phyloP scores from a whole-genome alignment of 2,888 invertebrate species.

The Caenorhabditis uteleia region DNA sequence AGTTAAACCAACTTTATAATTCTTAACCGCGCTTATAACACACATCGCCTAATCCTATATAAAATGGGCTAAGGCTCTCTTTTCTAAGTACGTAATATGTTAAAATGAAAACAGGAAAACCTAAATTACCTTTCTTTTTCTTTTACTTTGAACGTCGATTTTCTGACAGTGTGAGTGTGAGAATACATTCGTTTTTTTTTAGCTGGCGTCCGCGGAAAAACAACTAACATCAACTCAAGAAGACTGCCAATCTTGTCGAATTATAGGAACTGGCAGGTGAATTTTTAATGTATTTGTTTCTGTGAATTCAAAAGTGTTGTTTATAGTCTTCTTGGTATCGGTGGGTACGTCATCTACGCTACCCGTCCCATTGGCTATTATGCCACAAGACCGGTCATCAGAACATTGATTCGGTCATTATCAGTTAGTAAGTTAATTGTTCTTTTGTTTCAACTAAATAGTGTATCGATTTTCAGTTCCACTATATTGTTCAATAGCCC shows the following conservation, averaged over 20 bases:
- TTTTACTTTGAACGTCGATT: no score
- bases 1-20: no score
- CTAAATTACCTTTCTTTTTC: no score
- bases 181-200: no score
- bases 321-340: constrained; percentile 35
- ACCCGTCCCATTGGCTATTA: constrained; percentile 39
- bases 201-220: constrained; percentile 14
- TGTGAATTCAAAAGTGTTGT: neutral
- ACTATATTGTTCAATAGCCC: constrained; percentile 29
- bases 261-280: constrained; percentile 34
- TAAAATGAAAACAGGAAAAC: no score
- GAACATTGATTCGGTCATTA: constrained; percentile 31
- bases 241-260: constrained; percentile 35
- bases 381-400: constrained; percentile 26
- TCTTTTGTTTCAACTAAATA: constrained; percentile 1
- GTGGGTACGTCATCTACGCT: constrained; percentile 31
- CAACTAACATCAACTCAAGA: constrained; percentile 8
- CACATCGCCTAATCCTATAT: no score
- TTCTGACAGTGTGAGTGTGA: no score
- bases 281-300: neutral
- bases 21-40: no score
- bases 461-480: constrained; percentile 31
- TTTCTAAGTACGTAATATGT: no score
- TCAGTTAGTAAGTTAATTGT: constrained; percentile 19
- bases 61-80: no score